Base-by-base conservation (phyloP, 2,797 vertebrate genomes). In the Myripristis murdjan region DNA sequence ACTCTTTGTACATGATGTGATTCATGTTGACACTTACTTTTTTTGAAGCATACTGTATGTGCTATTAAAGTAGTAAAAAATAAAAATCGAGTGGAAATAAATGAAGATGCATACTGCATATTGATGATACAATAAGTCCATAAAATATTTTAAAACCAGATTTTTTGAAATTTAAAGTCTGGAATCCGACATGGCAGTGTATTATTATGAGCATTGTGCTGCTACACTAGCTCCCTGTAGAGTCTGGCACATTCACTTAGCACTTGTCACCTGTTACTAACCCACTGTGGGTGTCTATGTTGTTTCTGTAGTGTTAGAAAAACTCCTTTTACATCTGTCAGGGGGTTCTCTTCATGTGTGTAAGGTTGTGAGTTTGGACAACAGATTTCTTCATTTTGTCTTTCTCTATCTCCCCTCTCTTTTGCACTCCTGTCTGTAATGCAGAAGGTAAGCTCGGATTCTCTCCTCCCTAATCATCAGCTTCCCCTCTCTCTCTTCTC, bases 371-470 rank as follows among this genome's bases (percentile, higher is more conserved):
- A 70, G 41, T 90, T 83, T 58, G 23, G 70, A 43, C 9, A 80
- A 44, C 10, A 53, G 53, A 72, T 91, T 81, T 86, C 79, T 90
- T 91, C 88, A 90, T 86, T 81, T 87, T 93, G 90, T 96, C 78
- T 92, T 93, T 96, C 86, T 96, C 56, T 94, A 82, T 96, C 89
- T 94, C 94, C 80, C 83, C 57, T 83, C 75, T 94, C 81, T 91
- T 82, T 93, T 87, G 96, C 96, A 91, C 94, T 93, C 96, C 92
- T 67, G 95, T 96, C 91, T 94, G 88, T 95, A 93, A 94, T 95
- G 93, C 96, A 99, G 98, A 99, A 99, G 98, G 98, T 99, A 99
- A 96, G 97, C 89, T 89, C 67, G 74, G 57, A 78, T 70, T 84
- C 65, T 61, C 71, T 87, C 76, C 77, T 83, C 64, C 43, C 23